phyloP scores from a whole-genome alignment of 37 sponge, comb jelly and placozoan species.

The Theonella swinhoei region DNA sequence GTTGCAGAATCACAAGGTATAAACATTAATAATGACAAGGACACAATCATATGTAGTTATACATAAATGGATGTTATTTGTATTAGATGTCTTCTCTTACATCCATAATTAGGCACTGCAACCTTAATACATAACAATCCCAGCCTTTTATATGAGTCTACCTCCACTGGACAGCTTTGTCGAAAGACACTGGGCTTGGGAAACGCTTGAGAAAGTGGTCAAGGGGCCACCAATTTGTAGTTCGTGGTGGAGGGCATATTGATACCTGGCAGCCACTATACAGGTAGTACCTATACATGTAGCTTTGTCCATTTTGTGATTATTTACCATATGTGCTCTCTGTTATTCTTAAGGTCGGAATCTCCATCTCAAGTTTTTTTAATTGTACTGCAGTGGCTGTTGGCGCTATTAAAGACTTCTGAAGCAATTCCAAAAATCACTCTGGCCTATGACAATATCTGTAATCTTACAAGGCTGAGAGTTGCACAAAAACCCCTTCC shows the following conservation, averaged over 20 bases:
- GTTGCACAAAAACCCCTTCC: slow-evolving; percentile 35
- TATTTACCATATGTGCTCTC: no score
- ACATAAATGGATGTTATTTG: no score
- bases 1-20: no score
- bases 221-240: no score
- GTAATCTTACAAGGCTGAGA: slow-evolving; percentile 38
- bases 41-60: not conserved
- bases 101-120: no score
- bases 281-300: no score
- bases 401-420: not conserved
- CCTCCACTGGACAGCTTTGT: not conserved
- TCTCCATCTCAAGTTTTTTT: slow-evolving; percentile 48
- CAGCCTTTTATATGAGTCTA: no score
- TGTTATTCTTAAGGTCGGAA: slow-evolving; percentile 39
- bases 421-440: not conserved
- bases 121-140: no score
- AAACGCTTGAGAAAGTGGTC: slow-evolving; percentile 10
- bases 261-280: slow-evolving; percentile 39
- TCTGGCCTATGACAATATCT: slow-evolving; percentile 63
- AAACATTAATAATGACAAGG: not conserved
- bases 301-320: no score
- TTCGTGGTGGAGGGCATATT: no score
- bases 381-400: slow-evolving; percentile 33
- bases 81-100: no score
- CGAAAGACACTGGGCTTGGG: slow-evolving; percentile 5